phyloP scores from a whole-genome alignment of 35 echinoderm and acorn worm genomes.

The Lytechinus variegatus region DNA sequence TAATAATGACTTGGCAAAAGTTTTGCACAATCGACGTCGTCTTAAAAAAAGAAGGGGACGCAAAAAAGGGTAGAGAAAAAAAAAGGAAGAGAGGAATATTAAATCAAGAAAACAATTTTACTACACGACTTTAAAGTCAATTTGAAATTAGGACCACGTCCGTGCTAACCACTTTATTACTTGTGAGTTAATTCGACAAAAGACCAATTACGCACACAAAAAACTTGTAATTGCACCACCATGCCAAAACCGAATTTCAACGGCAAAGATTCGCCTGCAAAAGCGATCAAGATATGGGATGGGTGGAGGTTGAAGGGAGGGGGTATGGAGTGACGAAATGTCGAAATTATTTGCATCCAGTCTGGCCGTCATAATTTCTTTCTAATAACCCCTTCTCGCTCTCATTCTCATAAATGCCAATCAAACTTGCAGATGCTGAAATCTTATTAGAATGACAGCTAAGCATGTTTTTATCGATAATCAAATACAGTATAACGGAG shows the following conservation, averaged over 20 bases:
- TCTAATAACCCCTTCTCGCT: neutral
- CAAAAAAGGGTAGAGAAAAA: neutral
- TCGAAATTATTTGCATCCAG: constrained; percentile 26
- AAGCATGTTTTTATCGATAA: neutral
- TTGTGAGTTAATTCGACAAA: constrained; percentile 8
- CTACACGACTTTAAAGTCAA: neutral
- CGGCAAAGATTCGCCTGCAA: neutral
- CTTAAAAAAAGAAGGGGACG: neutral
- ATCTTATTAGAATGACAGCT: constrained; percentile 13
- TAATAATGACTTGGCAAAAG: neutral
- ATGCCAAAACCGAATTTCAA: constrained; percentile 13
- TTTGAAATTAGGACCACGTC: neutral
- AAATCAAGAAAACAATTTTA: neutral
- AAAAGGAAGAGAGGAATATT: neutral
- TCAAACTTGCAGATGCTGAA: constrained; percentile 13
- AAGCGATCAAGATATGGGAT: neutral
- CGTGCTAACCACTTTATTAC: neutral
- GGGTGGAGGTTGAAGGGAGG: neutral
- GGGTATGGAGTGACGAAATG: constrained; percentile 22
- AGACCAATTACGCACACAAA: constrained; percentile 28
- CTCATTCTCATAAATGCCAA: constrained; percentile 18
- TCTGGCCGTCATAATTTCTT: neutral
- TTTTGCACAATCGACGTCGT: neutral
- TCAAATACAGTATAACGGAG: neutral
- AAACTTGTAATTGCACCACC: neutral